Conservation (phyloP, 2,888 invertebrate genomes). For the Andrena trimmerana region DNA sequence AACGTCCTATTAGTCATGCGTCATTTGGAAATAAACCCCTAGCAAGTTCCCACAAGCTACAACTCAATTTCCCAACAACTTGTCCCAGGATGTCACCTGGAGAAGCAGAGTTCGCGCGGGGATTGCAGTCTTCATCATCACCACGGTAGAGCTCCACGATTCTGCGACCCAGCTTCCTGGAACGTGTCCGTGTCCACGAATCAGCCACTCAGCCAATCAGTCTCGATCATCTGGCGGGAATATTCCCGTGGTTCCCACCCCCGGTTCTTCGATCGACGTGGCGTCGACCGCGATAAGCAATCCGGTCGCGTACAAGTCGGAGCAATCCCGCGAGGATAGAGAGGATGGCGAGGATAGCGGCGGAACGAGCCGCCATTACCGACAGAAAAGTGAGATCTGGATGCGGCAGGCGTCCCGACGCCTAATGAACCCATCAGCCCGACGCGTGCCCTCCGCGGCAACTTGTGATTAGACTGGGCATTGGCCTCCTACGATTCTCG, state of each 20-base stretch:
- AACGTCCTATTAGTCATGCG: too few relatives aligned
- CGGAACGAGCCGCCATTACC: constrained; percentile 58
- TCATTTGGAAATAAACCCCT: too few relatives aligned
- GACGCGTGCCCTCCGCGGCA: constrained; percentile 80
- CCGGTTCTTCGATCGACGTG: constrained; percentile 11
- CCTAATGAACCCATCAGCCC: constrained; percentile 83
- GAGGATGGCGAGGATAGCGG: constrained; percentile 58
- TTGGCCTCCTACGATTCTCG: constrained; percentile 70
- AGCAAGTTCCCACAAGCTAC: too few relatives aligned
- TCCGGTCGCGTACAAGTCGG: constrained; percentile 73
- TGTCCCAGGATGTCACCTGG: too few relatives aligned
- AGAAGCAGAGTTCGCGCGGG: too few relatives aligned
- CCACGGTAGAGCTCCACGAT: background rate
- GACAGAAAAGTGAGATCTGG: constrained; percentile 78
- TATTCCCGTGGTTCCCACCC: constrained; percentile 16
- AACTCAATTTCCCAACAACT: too few relatives aligned
- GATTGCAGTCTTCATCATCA: too few relatives aligned
- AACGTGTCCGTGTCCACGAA: background rate
- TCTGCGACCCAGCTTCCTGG: background rate
- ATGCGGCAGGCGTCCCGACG: constrained; percentile 81
- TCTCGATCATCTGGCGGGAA: constrained; percentile 43
- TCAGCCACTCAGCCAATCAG: constrained; percentile 32
- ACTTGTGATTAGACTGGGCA: constrained; percentile 83
- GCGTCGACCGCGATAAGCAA: constrained; percentile 64
- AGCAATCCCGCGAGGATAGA: constrained; percentile 71